Conservation (phyloP, 2,113 vertebrate species). For the Laterallus jamaicensis region DNA sequence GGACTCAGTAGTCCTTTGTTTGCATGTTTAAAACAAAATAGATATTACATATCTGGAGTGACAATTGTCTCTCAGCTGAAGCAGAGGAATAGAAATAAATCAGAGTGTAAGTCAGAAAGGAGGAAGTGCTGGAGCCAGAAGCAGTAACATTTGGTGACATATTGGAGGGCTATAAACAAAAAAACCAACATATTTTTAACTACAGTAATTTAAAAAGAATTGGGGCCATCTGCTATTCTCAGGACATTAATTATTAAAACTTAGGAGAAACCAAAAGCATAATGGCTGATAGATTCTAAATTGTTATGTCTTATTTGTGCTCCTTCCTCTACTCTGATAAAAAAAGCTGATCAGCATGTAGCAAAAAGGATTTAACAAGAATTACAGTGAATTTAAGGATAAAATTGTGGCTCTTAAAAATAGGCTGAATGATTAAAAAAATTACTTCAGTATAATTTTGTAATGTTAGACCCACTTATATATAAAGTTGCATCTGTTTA, state of each 20-base stretch:
- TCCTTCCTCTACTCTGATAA: neutral
- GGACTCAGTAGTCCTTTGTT: neutral
- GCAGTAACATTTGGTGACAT: conserved; percentile 7
- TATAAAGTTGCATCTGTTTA: neutral
- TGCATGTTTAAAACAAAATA: neutral
- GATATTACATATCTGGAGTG: neutral
- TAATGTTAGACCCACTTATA: neutral
- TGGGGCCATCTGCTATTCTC: conserved; percentile 20
- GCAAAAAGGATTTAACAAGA: neutral
- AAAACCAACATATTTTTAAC: neutral
- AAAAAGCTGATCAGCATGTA: neutral
- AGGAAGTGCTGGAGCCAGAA: neutral
- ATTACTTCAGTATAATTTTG: neutral
- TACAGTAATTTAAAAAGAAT: conserved; percentile 26
- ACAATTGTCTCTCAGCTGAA: neutral
- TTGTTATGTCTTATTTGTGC: neutral
- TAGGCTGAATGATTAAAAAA: neutral
- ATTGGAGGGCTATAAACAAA: neutral
- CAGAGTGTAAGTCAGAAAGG: neutral
- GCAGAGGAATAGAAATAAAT: neutral
- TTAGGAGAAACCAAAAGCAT: neutral
- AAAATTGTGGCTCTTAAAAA: neutral
- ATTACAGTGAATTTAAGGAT: neutral
- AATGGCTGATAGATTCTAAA: neutral
- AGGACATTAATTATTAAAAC: conserved; percentile 56